Percentiles rank a stretch among this genome's conserved stretches.
phyloP scores from a whole-genome alignment of 2,888 invertebrate species.

The Catocala nupta region DNA sequence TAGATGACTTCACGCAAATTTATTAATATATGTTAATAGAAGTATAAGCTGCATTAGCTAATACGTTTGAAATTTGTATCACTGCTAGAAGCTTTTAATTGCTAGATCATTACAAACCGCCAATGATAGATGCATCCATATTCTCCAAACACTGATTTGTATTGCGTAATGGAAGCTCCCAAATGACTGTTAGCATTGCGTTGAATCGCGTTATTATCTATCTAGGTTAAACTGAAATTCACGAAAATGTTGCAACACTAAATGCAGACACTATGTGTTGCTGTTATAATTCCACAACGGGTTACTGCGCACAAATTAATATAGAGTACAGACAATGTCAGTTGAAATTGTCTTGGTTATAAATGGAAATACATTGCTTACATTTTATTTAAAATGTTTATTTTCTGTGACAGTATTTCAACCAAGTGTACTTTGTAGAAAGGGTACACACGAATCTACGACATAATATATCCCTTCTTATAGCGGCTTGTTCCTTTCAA shows the following conservation, averaged over 20 bases:
- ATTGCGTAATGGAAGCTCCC: constrained; percentile 44
- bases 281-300: constrained; percentile 31
- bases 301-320: constrained; percentile 40
- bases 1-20: too few species aligned
- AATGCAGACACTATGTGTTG: constrained; percentile 27
- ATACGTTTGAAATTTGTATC: too few species aligned
- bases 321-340: constrained; percentile 28
- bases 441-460: not conserved
- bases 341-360: constrained; percentile 30
- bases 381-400: constrained; percentile 3
- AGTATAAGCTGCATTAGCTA: too few species aligned
- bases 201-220: constrained; percentile 27
- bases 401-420: not conserved
- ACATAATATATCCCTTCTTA: constrained; percentile 5
- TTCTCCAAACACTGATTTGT: constrained; percentile 34
- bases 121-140: constrained; percentile 7
- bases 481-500: constrained; percentile 11
- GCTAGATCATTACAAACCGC: not conserved
- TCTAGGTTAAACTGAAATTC: constrained; percentile 18
- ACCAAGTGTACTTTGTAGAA: too few species aligned
- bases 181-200: constrained; percentile 38
- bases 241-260: constrained; percentile 28
- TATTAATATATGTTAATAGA: too few species aligned
- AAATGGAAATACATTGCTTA: constrained; percentile 15
- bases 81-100: not conserved